These are phyloP conservation scores for Bombus huntii DNA, from an alignment of 1,140 invertebrate species.

Conservation along the genomic window DNA sequence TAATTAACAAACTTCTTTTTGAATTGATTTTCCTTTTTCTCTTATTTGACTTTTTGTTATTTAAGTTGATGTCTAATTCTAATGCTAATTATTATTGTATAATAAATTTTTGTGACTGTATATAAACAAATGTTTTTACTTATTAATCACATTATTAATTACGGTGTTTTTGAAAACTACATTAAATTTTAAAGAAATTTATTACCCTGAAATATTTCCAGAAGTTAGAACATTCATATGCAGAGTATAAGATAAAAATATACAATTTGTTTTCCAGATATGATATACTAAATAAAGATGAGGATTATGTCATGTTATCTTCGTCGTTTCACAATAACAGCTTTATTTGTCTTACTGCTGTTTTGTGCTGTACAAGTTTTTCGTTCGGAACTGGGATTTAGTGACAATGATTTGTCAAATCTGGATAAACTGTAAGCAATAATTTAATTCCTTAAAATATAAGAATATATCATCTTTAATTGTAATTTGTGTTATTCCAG, in stretches of 20 bases:
- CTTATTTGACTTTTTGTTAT: not conserved
- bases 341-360: slow-evolving; percentile 64
- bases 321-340: slow-evolving; percentile 67
- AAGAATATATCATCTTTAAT: slow-evolving; percentile 19
- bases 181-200: not conserved
- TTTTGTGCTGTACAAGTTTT: slow-evolving; percentile 74
- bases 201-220: not conserved
- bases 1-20: not conserved
- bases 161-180: not conserved
- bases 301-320: slow-evolving; percentile 71
- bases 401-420: slow-evolving; percentile 70
- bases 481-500: slow-evolving; percentile 60
- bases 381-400: slow-evolving; percentile 65
- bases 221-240: not conserved
- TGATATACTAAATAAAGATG: slow-evolving; percentile 66
- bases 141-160: not conserved
- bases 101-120: not conserved
- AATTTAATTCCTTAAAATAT: slow-evolving; percentile 1
- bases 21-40: not conserved
- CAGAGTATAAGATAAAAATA: not conserved
- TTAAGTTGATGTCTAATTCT: not conserved
- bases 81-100: not conserved
- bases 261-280: slow-evolving; percentile 35
- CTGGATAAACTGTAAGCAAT: slow-evolving; percentile 76
- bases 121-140: not conserved